These are phyloP conservation scores for Trachymyrmex septentrionalis DNA, from an alignment of 1,140 invertebrate genomes.

Conservation along the genomic window DNA sequence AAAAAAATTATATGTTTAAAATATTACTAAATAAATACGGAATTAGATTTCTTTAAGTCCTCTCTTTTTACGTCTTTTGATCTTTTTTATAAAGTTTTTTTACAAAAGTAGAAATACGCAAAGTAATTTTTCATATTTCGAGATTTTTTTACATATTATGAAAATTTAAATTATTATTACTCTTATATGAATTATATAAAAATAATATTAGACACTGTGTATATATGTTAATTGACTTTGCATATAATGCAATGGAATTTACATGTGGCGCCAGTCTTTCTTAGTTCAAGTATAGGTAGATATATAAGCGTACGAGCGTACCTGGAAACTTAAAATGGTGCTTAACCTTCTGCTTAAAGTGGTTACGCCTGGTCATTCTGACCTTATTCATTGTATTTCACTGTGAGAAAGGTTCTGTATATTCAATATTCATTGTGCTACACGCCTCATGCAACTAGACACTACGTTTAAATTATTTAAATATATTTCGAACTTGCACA, in stretches of 20 bases:
- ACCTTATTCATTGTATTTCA: constrained; percentile 28
- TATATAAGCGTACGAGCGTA: constrained; percentile 10
- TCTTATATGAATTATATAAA: constrained; percentile 1
- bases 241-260: constrained; percentile 17
- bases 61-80: constrained; percentile 5
- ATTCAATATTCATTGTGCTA: constrained; percentile 24
- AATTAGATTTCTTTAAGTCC: not conserved
- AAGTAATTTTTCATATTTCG: not conserved
- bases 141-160: not conserved
- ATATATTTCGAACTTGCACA: not conserved
- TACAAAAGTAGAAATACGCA: not conserved
- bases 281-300: constrained; percentile 21
- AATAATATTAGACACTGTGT: constrained; percentile 13
- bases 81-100: not conserved
- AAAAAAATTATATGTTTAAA: constrained; percentile 9
- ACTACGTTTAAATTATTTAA: not conserved
- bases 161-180: not conserved
- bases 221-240: constrained; percentile 24
- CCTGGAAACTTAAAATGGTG: constrained; percentile 35
- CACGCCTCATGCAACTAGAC: not conserved
- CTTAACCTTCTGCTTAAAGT: constrained; percentile 48
- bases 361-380: constrained; percentile 30
- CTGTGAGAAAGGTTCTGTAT: constrained; percentile 16
- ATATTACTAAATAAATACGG: not conserved
- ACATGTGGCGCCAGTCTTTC: constrained; percentile 42